A percentile compares a stretch with the other conserved stretches of the same genome.
phyloP scores from a whole-genome alignment of 1,140 invertebrate genomes.

The Drosophila bocqueti region DNA sequence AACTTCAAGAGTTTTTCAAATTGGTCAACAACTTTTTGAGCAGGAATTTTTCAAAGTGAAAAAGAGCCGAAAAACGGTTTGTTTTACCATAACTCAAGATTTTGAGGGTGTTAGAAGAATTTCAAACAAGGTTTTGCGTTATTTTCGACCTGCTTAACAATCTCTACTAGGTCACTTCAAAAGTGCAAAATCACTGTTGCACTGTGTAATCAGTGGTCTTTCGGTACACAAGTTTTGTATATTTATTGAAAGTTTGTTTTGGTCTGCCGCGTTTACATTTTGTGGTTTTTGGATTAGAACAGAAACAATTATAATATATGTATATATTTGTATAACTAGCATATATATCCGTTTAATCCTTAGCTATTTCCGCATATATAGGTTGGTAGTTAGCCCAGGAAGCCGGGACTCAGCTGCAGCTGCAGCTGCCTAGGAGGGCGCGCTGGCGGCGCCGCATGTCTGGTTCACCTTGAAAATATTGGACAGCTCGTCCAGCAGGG shows the following conservation, averaged over 20 bases:
- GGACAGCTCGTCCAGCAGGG: slow-evolving; percentile 96
- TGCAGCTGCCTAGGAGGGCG: slow-evolving; percentile 9
- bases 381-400: slow-evolving; percentile 25
- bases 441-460: slow-evolving; percentile 39
- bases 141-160: no score
- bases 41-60: no score
- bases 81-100: no score
- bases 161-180: no score
- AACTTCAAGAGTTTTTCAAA: no score
- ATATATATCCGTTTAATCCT: slow-evolving; percentile 30
- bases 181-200: no score
- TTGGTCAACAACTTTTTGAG: no score
- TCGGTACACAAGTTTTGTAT: slow-evolving; percentile 13
- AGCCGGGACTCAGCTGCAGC: not conserved
- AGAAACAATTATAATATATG: slow-evolving; percentile 39
- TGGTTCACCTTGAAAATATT: slow-evolving; percentile 90
- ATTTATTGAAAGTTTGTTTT: slow-evolving; percentile 33
- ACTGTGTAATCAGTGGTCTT: not conserved
- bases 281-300: slow-evolving; percentile 29
- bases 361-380: slow-evolving; percentile 20
- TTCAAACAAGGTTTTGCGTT: no score
- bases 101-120: no score
- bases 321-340: slow-evolving; percentile 30
- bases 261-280: slow-evolving; percentile 44
- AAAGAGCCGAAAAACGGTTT: no score